Evolutionary conservation across 2,797 vertebrate species (phyloP), one percentile per base, ranked within the genome.

Genomic region (Paguma larvata): DNA sequence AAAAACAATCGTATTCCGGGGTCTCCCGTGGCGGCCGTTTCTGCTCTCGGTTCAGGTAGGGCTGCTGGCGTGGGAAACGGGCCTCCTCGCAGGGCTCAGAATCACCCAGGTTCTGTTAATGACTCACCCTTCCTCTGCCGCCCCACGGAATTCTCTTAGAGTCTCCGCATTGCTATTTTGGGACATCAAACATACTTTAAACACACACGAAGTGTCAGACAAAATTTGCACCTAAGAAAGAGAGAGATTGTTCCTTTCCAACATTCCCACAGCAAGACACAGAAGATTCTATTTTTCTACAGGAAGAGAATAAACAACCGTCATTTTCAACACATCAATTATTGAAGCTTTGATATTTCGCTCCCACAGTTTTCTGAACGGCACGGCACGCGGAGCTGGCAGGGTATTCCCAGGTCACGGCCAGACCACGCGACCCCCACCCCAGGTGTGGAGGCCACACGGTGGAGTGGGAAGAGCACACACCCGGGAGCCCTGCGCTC

Each of bases 161-260:
- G 32, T 91, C 18, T 92, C 78, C 83, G 67, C 23, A 18, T 3
- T 23, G 67, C 96, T 95, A 92, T 92, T 92, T 62, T n/a, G 59
- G 92, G 85, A 94, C 63, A 89, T 67, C 63, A 70, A 62, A 86
- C 77, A 86, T 85, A 80, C 80, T 97, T 96, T 53, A 91, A 85
- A 96, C 41, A 75, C 34, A 79, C 25, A 84, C 18, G 41, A 97
- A 92, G 85, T 88, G 91, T 83, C 88, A 97, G 95, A 97, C 94
- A 88, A 86, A 94, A 93, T 68, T 46, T 87, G 63, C 82, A 94
- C 89, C 94, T 90, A 89, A 94, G 95, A 48, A 82, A 96, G 85
- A 93, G 25, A 77, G n/a, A 14, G 41, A 80, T 27, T 59, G 25
- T 75, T 91, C 44, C 89, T 89, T 94, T 84, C 91, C 75, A 96